Evolutionary conservation across 2,888 invertebrate species (phyloP).

Genomic region (Netelia melanura): DNA sequence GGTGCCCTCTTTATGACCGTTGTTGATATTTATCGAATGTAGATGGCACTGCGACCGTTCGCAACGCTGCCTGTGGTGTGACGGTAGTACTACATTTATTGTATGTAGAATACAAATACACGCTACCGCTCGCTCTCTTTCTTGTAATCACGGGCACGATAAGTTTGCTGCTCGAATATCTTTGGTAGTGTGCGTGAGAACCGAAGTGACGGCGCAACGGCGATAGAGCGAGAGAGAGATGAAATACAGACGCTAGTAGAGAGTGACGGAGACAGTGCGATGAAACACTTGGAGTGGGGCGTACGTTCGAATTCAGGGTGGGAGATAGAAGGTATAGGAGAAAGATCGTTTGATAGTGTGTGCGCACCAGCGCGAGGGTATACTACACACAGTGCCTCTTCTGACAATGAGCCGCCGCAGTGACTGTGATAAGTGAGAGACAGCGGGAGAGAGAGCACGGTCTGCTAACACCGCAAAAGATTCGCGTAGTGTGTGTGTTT

Average conservation of each 20-base stretch:
- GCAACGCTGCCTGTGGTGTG: conserved; percentile 15
- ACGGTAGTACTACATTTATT: background rate
- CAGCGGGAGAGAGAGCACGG: conserved; percentile 70
- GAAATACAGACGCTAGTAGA: background rate
- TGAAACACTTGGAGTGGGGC: conserved; percentile 21
- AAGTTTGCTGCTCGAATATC: conserved; percentile 19
- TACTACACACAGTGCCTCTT: conserved; percentile 72
- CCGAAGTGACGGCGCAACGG: conserved; percentile 28
- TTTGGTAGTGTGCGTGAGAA: conserved; percentile 38
- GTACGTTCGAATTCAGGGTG: background rate
- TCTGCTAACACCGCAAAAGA: conserved; percentile 75
- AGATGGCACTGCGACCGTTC: conserved; percentile 24
- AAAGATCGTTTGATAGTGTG: conserved; percentile 65
- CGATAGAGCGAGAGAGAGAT: conserved; percentile 44
- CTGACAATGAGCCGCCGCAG: conserved; percentile 83
- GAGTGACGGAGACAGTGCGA: conserved; percentile 26
- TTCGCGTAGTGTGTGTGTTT: conserved; percentile 76
- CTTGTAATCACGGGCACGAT: conserved; percentile 14
- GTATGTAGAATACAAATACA: background rate
- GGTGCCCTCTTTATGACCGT: background rate
- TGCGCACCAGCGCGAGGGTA: conserved; percentile 69
- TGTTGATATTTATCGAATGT: background rate
- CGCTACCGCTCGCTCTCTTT: conserved; percentile 27
- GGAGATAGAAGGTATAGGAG: conserved; percentile 59
- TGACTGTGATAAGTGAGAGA: conserved; percentile 82